phyloP scores from a whole-genome alignment of 2,797 vertebrate species.

The Triplophysa bombifrons region DNA sequence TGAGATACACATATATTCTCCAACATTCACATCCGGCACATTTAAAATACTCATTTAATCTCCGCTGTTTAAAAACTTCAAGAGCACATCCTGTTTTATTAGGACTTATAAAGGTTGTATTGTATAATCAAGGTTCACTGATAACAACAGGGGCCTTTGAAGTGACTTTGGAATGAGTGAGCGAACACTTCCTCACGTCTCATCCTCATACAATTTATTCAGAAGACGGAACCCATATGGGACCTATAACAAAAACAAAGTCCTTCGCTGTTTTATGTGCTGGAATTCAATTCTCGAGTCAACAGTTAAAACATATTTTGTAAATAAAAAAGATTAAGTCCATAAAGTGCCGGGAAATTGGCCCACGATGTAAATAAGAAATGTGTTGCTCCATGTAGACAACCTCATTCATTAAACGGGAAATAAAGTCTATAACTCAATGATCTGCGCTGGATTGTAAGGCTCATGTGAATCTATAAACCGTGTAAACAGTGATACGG shows the following conservation, averaged over 20 bases:
- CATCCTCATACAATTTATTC: not conserved
- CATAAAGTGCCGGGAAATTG: not conserved
- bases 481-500: not conserved
- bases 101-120: not conserved
- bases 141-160: not conserved
- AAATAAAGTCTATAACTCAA: not conserved
- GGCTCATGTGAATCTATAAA: not conserved
- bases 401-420: not conserved
- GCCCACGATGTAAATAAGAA: not conserved
- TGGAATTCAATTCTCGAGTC: not conserved
- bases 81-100: not conserved
- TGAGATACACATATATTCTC: no score
- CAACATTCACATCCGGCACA: no score
- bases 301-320: not conserved
- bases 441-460: not conserved
- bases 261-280: not conserved
- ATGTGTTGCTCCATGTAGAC: not conserved
- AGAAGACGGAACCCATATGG: not conserved
- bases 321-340: not conserved
- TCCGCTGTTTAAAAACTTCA: not conserved
- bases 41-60: not conserved
- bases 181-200: not conserved
- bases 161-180: not conserved
- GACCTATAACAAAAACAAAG: conserved; percentile 17
- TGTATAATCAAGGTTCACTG: not conserved